Conservation (phyloP, 2,888 invertebrate genomes). For the Pheosia tremula region DNA sequence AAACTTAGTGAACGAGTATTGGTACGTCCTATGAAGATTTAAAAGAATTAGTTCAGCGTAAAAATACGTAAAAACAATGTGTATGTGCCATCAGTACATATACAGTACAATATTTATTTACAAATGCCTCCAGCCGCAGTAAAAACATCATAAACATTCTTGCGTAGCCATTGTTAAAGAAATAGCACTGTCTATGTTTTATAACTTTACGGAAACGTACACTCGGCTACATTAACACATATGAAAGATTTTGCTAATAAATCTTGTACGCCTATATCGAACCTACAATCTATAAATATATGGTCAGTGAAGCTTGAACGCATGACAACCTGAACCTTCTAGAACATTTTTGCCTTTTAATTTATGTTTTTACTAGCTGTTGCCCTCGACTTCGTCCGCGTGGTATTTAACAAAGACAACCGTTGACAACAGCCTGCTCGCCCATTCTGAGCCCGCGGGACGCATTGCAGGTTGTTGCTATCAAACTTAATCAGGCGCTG, state of each 20-base stretch:
- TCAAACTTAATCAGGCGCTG: too few relatives aligned
- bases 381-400: too few relatives aligned
- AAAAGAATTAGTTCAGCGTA: not conserved
- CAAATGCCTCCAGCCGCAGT: conserved; percentile 40
- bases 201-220: conserved; percentile 44
- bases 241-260: conserved; percentile 32
- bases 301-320: conserved; percentile 37
- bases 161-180: conserved; percentile 56
- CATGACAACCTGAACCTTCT: conserved; percentile 37
- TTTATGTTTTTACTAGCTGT: not conserved
- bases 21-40: not conserved
- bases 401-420: too few relatives aligned
- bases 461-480: too few relatives aligned
- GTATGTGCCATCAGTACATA: conserved; percentile 10
- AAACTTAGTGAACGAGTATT: too few relatives aligned
- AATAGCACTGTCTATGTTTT: conserved; percentile 49
- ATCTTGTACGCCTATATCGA: conserved; percentile 32
- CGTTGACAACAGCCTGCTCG: too few relatives aligned
- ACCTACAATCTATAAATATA: conserved; percentile 32
- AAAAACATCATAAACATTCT: conserved; percentile 63
- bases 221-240: conserved; percentile 29
- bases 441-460: too few relatives aligned
- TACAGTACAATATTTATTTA: conserved; percentile 53
- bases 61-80: conserved; percentile 1
- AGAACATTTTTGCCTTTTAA: conserved; percentile 18